A percentile compares a stretch with the other conserved stretches of the same genome.
Conservation (phyloP, 2,888 invertebrate species). For the Dolichopus griseipennis region DNA sequence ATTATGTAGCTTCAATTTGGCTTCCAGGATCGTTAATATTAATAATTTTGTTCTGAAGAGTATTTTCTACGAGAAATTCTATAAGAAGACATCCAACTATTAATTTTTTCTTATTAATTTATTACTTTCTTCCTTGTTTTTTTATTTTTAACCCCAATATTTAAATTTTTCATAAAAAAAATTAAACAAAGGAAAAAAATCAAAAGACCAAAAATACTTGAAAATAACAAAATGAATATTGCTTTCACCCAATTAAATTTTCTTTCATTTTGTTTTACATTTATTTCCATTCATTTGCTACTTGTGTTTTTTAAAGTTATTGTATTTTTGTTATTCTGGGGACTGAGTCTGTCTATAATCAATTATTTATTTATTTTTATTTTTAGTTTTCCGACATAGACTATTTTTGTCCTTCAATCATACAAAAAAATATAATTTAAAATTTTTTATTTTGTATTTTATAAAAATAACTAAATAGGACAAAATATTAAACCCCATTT, state of each 20-base stretch:
- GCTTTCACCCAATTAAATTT: conserved; percentile 1
- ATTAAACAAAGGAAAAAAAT: no score
- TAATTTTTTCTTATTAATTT: no score
- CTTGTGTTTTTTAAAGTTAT: not conserved
- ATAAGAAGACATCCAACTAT: no score
- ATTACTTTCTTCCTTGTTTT: no score
- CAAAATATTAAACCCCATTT: not conserved
- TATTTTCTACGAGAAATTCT: no score
- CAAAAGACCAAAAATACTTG: not conserved
- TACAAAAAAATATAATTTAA: not conserved
- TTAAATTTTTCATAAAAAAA: no score
- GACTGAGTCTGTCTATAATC: not conserved
- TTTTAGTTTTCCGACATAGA: no score
- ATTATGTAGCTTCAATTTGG: no score
- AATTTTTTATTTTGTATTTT: not conserved
- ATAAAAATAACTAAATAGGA: not conserved
- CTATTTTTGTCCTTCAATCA: not conserved
- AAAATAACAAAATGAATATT: not conserved
- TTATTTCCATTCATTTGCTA: not conserved
- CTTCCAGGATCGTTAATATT: no score
- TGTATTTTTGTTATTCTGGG: not conserved
- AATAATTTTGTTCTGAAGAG: no score
- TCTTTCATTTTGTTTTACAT: not conserved
- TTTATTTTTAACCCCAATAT: no score
- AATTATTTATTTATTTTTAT: not conserved